A percentile compares a stretch with the other conserved stretches of the same genome.
phyloP scores from a whole-genome alignment of 2,113 vertebrate species.

The Rhinogobius similis region DNA sequence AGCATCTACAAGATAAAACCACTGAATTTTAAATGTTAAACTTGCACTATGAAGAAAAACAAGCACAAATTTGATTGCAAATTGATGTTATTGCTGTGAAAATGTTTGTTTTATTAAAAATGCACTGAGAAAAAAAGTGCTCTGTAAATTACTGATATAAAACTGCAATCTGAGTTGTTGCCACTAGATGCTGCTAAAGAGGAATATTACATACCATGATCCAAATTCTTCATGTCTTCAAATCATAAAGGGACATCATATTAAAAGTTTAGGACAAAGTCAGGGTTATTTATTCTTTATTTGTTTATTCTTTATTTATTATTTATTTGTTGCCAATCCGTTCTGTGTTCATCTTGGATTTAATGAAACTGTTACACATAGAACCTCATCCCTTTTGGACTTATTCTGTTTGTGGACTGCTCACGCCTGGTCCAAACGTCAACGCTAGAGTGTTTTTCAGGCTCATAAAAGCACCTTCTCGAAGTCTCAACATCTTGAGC shows the following conservation, averaged over 20 bases:
- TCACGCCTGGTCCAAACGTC: background rate
- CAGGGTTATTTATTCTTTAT: too few relatives aligned
- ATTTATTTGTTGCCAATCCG: background rate
- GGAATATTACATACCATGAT: background rate
- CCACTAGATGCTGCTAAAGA: background rate
- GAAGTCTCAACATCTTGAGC: slow-evolving; percentile 82
- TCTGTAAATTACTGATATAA: background rate
- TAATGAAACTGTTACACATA: background rate
- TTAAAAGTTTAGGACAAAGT: background rate
- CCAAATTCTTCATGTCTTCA: background rate
- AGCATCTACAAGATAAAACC: background rate
- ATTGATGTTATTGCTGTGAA: background rate
- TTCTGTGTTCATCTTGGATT: background rate
- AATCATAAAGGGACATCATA: background rate
- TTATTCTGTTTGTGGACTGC: background rate
- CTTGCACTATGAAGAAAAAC: background rate
- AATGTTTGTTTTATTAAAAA: background rate
- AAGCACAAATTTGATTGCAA: background rate
- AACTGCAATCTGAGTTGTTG: background rate
- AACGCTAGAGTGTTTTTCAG: slow-evolving; percentile 67
- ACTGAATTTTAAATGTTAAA: background rate
- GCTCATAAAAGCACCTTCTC: slow-evolving; percentile 68
- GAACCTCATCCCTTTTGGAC: background rate
- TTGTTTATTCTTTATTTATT: too few relatives aligned
- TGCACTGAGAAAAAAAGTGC: background rate